Percentiles rank a stretch among this genome's conserved stretches.
These are phyloP conservation scores for Cephalotes varians DNA, from an alignment of 2,888 invertebrate species.

Conservation along the genomic window DNA sequence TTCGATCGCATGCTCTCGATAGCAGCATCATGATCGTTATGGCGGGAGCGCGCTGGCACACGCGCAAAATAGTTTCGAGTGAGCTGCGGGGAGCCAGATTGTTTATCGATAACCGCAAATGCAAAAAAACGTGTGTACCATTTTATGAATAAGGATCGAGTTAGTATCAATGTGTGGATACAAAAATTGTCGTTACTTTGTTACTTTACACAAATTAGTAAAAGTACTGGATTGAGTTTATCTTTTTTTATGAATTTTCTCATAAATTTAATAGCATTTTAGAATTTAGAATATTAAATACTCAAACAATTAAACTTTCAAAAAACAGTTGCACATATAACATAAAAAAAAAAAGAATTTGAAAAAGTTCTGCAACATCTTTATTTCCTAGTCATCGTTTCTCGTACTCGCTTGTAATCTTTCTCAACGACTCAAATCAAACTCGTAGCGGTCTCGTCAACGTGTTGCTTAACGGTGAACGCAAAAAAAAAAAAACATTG, in stretches of 20 bases:
- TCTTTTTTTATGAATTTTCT: background rate
- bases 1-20: slow-evolving; percentile 14
- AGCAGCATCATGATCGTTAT: slow-evolving; percentile 23
- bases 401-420: background rate
- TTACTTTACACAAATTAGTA: background rate
- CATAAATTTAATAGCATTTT: background rate
- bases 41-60: slow-evolving; percentile 4
- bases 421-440: slow-evolving; percentile 4
- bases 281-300: background rate
- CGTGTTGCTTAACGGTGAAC: background rate
- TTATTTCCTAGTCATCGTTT: background rate
- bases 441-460: background rate
- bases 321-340: background rate
- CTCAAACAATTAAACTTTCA: background rate
- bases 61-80: slow-evolving; percentile 23
- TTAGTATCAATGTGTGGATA: background rate
- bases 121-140: slow-evolving; percentile 32
- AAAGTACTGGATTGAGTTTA: background rate
- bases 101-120: slow-evolving; percentile 35
- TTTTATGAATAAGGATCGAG: slow-evolving; percentile 17
- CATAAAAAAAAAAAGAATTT: background rate
- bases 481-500: background rate
- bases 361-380: background rate
- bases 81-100: slow-evolving; percentile 42
- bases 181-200: background rate